phyloP scores from a whole-genome alignment of 1,140 invertebrate genomes.

The Orchestia grillus region DNA sequence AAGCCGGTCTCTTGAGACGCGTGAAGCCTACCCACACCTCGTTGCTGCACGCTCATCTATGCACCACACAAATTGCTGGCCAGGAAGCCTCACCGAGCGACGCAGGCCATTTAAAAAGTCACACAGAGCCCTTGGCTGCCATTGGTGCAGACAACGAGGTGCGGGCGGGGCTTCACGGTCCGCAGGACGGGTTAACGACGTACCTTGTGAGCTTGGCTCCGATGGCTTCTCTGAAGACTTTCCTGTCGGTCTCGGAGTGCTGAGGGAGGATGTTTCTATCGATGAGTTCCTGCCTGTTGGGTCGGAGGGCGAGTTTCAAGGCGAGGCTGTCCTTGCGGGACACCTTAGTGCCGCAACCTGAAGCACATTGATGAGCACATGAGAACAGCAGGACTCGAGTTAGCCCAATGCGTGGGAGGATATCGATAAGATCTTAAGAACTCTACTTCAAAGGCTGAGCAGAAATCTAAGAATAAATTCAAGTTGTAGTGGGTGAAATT shows the following conservation, averaged over 20 bases:
- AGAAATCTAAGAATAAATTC: background rate
- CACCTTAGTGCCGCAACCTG: slow-evolving; percentile 82
- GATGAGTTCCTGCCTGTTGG: slow-evolving; percentile 93
- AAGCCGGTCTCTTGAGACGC: background rate
- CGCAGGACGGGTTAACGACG: slow-evolving; percentile 71
- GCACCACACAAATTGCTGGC: background rate
- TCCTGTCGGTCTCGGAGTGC: slow-evolving; percentile 92
- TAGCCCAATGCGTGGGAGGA: background rate
- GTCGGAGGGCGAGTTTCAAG: slow-evolving; percentile 90
- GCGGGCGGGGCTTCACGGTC: background rate
- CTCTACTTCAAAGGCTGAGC: background rate
- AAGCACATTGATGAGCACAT: background rate
- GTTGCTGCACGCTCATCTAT: background rate
- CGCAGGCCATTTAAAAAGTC: too few species aligned
- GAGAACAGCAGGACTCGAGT: background rate
- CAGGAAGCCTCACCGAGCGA: background rate
- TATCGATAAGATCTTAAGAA: background rate
- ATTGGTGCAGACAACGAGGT: background rate
- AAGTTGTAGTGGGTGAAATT: background rate
- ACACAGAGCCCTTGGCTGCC: too few species aligned
- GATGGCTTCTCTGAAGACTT: slow-evolving; percentile 94
- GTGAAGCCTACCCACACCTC: background rate
- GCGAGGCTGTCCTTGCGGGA: slow-evolving; percentile 96
- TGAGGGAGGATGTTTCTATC: slow-evolving; percentile 94
- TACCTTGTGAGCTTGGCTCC: slow-evolving; percentile 86